Percentiles rank a stretch among this genome's conserved stretches.
Evolutionary conservation across 2,888 invertebrate species (phyloP).

Genomic region (Idaea aversata): DNA sequence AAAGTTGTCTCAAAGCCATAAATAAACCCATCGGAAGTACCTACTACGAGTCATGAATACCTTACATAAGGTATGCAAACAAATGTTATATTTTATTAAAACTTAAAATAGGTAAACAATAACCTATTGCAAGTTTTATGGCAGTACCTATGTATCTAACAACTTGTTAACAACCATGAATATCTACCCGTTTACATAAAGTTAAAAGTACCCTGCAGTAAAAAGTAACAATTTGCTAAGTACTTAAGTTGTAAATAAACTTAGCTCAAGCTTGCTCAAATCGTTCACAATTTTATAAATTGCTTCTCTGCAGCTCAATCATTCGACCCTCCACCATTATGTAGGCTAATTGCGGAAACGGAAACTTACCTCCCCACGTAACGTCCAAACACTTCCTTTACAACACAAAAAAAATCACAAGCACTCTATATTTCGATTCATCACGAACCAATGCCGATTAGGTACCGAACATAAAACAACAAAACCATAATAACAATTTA

Average conservation of each 20-base stretch:
- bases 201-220: neutral
- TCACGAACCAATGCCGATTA: neutral
- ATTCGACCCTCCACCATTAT: constrained; percentile 14
- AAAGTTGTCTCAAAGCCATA: neutral
- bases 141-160: no score
- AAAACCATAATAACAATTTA: neutral
- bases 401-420: constrained; percentile 40
- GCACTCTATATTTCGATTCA: constrained; percentile 13
- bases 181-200: no score
- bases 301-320: neutral
- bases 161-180: no score
- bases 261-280: neutral
- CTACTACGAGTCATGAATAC: no score
- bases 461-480: neutral
- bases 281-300: neutral
- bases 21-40: neutral
- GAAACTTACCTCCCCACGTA: constrained; percentile 38
- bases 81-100: no score
- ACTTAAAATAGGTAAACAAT: no score
- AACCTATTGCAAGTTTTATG: no score
- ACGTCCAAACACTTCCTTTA: constrained; percentile 39
- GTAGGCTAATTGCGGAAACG: constrained; percentile 23
- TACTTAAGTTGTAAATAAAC: neutral
- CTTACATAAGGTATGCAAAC: no score
- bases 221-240: neutral